Conservation (phyloP, 30 jellyfish, hydroid and myxozoan genomes). For the Clytia hemisphaerica region DNA sequence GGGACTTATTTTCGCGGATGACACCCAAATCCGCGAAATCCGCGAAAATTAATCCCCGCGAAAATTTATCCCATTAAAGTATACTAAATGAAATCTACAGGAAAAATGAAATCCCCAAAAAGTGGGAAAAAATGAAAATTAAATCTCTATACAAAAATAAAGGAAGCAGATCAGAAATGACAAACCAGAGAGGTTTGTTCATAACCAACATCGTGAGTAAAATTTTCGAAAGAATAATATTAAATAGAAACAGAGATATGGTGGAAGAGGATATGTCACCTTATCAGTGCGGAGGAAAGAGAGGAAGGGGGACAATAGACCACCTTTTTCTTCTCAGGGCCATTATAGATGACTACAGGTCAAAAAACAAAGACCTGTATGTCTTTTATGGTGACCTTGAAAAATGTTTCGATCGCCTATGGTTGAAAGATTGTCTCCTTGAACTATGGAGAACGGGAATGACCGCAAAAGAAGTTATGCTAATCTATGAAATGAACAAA, state of each 20-base stretch:
- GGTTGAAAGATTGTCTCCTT: slow-evolving; percentile 31
- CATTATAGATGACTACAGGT: slow-evolving; percentile 5
- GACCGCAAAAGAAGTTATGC: slow-evolving; percentile 26
- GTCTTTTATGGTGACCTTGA: slow-evolving; percentile 13
- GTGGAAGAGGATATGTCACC: neutral
- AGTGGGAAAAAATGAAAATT: no score
- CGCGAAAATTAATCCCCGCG: no score
- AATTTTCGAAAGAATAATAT: no score
- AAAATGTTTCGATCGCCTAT: slow-evolving; percentile 21
- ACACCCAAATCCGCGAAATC: no score
- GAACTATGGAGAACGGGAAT: slow-evolving; percentile 14
- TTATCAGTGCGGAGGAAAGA: slow-evolving; percentile 28
- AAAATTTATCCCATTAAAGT: no score
- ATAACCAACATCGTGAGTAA: no score
- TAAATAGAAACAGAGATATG: neutral
- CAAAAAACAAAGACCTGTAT: slow-evolving; percentile 4
- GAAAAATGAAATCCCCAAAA: no score
- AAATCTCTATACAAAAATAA: no score
- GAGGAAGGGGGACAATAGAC: slow-evolving; percentile 32
- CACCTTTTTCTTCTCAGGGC: slow-evolving; percentile 25
- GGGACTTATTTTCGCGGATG: no score
- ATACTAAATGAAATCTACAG: no score
- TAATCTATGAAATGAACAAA: slow-evolving; percentile 2
- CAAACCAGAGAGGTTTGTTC: no score
- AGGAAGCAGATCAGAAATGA: no score